phyloP scores from a whole-genome alignment of 2,113 vertebrate species.

The Pteruthius melanotis region DNA sequence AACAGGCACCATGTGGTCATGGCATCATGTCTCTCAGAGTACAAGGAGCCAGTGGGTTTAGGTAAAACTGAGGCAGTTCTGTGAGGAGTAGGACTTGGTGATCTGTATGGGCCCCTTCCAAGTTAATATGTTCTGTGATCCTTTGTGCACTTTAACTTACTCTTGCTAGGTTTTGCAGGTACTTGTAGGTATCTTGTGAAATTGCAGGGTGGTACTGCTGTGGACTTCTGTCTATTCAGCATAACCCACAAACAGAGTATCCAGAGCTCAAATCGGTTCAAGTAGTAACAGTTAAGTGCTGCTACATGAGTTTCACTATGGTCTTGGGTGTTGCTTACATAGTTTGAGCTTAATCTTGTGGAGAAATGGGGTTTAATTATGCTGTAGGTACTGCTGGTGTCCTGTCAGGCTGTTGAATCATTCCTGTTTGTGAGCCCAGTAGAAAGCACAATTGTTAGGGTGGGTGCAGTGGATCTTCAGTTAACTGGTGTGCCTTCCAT shows the following conservation, averaged over 20 bases:
- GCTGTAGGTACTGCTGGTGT: not conserved
- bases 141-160: not conserved
- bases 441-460: not conserved
- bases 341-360: not conserved
- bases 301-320: not conserved
- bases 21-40: not conserved
- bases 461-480: not conserved
- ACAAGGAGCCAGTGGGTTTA: not conserved
- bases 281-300: not conserved
- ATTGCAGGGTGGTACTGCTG: not conserved
- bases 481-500: not conserved
- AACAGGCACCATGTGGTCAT: not conserved
- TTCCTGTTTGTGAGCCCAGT: not conserved
- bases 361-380: not conserved
- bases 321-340: not conserved
- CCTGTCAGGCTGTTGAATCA: not conserved
- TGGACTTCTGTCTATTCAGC: not conserved
- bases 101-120: not conserved
- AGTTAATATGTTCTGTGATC: not conserved
- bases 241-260: not conserved
- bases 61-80: not conserved
- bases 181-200: not conserved
- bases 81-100: not conserved
- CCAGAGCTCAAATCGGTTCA: not conserved
- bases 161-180: not conserved